Base-by-base conservation (phyloP, 2,888 invertebrate species). In the Drosophila aldrichi region DNA sequence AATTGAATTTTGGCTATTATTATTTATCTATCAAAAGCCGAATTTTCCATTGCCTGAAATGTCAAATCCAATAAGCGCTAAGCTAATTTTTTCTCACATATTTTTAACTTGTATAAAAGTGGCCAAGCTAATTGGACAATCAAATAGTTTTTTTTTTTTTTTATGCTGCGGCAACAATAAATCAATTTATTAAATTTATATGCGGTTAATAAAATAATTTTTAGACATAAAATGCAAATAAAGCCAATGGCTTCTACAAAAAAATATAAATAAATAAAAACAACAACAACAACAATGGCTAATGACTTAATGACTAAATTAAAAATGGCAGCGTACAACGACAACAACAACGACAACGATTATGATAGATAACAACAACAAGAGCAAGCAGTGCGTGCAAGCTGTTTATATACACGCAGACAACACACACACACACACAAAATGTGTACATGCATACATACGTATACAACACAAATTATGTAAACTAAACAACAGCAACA, bases 161-260 rank as follows among this genome's bases (percentile, higher is more conserved):
- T 46, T 44, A 34, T 22, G 38, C 43, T 20, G 57, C 38, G 66
- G 48, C 36, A 75, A 74, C 72, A 74, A 88, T 84, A 88, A 85
- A 85, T 85, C 78, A 76, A 82, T 84, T 85, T 84, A 85, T 88
- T 58, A 85, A 85, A 87, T 80, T 87, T 85, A 82, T 82, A 74
- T 85, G 82, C 65, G 71, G 48, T 64, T 64, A 88, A 88, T 88
- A 88, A 82, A 84, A 79, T 74, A 87, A 87, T 87, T 83, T 82
- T 77, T 57, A 61, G 63, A 44, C 79, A 84, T 84, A 82, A 85
- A 82, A 78, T 73, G 72, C 72, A 58, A 77, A 60, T 54, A 57
- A 65, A 29, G 55, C 46, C 29, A 16, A 46, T 36, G 18, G 36
- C 52, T 38, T 16, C 16, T 73, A 64, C 54, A 62, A 77, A 69